Conservation (phyloP, 2,113 vertebrate genomes). For the Thinocorus orbignyianus region DNA sequence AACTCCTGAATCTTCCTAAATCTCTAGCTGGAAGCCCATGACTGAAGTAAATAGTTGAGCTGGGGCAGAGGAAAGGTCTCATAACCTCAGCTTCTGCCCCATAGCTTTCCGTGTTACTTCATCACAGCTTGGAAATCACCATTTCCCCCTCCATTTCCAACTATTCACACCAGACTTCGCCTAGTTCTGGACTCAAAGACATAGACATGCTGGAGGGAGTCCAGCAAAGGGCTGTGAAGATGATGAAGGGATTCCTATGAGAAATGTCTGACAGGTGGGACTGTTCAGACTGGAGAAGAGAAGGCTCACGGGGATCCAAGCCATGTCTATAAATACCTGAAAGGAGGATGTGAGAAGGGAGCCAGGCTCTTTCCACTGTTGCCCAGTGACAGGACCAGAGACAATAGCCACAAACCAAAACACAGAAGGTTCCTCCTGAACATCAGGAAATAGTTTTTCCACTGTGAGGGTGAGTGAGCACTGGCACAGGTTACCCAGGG, state of each 20-base stretch:
- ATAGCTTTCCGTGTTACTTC: not conserved
- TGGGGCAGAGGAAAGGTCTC: not conserved
- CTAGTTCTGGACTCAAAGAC: not conserved
- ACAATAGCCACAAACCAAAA: not conserved
- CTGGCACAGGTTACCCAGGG: not conserved
- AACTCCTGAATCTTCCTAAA: not conserved
- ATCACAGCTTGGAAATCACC: not conserved
- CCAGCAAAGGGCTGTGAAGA: not conserved
- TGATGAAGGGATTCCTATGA: not conserved
- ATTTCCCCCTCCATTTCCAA: not conserved
- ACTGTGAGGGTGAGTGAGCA: not conserved
- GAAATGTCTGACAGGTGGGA: not conserved
- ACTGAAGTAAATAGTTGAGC: not conserved
- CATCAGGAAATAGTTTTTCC: not conserved
- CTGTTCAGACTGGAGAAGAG: not conserved
- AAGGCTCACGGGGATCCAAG: not conserved
- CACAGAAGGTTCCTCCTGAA: not conserved
- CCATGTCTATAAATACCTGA: not conserved
- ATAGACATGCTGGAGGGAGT: not conserved
- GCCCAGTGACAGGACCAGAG: not conserved
- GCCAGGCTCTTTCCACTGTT: not conserved
- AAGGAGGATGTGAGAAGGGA: not conserved
- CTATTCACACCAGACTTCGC: not conserved
- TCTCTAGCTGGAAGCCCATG: not conserved
- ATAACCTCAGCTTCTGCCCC: not conserved